phyloP scores from a whole-genome alignment of 2,888 invertebrate species.

The Pteria penguin region DNA sequence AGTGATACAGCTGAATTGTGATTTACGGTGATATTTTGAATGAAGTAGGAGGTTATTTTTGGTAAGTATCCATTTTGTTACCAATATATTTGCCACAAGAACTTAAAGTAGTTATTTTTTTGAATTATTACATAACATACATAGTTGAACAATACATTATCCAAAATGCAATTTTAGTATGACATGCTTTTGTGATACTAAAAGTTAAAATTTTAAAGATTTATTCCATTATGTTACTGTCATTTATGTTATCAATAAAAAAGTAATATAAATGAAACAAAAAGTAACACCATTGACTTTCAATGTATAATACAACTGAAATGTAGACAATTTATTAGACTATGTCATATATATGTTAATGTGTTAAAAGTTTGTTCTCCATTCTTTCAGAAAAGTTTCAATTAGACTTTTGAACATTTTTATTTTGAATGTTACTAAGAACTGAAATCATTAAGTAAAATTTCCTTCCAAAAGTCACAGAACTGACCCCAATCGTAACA shows the following conservation, averaged over 20 bases:
- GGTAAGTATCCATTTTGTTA: too few species aligned
- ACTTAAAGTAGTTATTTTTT: too few species aligned
- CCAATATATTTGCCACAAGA: too few species aligned
- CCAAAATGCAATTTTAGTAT: neutral
- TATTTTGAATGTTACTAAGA: neutral
- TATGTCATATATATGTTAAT: neutral
- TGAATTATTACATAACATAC: too few species aligned
- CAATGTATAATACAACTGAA: neutral
- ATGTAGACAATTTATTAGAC: neutral
- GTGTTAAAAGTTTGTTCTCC: neutral
- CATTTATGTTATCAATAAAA: neutral
- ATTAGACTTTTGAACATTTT: neutral
- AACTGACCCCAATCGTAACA: neutral
- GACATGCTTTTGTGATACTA: neutral
- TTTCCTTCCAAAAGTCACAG: neutral
- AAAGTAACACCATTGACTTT: neutral
- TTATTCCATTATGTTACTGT: neutral
- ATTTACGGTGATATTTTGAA: too few species aligned
- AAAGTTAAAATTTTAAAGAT: neutral
- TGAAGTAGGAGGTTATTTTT: too few species aligned
- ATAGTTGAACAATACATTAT: too few species aligned
- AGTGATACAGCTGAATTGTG: too few species aligned
- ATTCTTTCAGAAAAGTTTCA: too few species aligned
- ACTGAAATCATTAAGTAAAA: too few species aligned
- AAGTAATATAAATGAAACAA: neutral